Base-by-base conservation (phyloP, 2,113 vertebrate genomes). In the Ascaphus truei region DNA sequence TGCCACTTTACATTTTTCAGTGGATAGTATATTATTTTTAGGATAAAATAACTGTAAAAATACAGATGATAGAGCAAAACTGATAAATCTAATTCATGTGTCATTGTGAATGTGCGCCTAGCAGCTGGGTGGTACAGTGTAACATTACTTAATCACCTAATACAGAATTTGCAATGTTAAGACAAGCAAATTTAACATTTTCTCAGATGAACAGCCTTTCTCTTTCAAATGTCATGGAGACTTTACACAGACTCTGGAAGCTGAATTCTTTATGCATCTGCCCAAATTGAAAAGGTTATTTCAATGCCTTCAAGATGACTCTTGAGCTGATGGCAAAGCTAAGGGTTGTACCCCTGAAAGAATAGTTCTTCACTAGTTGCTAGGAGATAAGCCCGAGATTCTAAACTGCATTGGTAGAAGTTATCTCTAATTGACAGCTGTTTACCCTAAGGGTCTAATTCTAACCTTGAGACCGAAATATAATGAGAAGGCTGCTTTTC, bases 351-450 rank as follows among this genome's bases (percentile, higher is more conserved):
- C 79, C 90, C 86, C 89, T 87, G 86, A 89, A 89, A 88, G 89
- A 86, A 81, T 88, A 86, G 79, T 83, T 84, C 80, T 76, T 79
- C 79, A 77, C 76, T 80, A 83, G 95, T 98, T 98, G 95, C 96
- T 98, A 96, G 92, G 94, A 85, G 91, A 96, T 93, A 83, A 89
- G 87, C 84, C 88, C 83, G 86, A 90, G 90, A 92, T 93, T 91
- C 91, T 91, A 83, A 85, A 81, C 85, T 75, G 81, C 83, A 83
- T 84, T 88, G 91, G 90, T 84, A 3, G 73, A 86, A 92, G 92
- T 92, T 95, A 92, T 94, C 94, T 88, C 92, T 98, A 95, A 98
- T 94, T 97, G 96, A 96, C 94, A 98, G 95, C 95, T 94, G 93
- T 92, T 93, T 90, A 91, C 93, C 94, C 93, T 91, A 81, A 89